phyloP scores from a whole-genome alignment of 2,113 vertebrate genomes.

The Tachuris rubrigastra region DNA sequence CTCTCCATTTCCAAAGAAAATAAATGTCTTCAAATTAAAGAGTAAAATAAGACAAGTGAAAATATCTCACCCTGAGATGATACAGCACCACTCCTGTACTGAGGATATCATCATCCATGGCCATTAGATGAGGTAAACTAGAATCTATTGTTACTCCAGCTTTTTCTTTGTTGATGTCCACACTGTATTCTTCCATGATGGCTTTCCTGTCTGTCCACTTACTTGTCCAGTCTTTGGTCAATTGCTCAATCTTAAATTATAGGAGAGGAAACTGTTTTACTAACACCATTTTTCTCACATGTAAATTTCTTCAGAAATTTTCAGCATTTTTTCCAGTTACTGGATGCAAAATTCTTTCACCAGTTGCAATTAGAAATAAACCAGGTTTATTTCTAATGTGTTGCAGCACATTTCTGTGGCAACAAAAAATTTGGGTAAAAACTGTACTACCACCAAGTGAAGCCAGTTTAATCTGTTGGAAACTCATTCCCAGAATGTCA shows the following conservation, averaged over 20 bases:
- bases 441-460: neutral
- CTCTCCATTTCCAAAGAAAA: neutral
- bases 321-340: neutral
- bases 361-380: neutral
- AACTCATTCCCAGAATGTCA: neutral
- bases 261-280: neutral
- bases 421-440: neutral
- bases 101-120: constrained; percentile 89
- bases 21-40: neutral
- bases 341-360: neutral
- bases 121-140: constrained; percentile 88
- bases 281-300: neutral
- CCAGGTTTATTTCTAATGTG: neutral
- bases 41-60: neutral
- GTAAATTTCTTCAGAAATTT: neutral
- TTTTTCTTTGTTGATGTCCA: constrained; percentile 90
- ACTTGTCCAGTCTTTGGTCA: constrained; percentile 91
- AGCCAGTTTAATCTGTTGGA: neutral
- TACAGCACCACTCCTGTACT: constrained; percentile 93
- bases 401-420: neutral
- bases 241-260: constrained; percentile 84
- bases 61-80: constrained; percentile 87
- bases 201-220: constrained; percentile 89
- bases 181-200: constrained; percentile 87
- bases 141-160: constrained; percentile 89